These are phyloP conservation scores for Ceratina japonica DNA, from an alignment of 1,140 invertebrate species.

Conservation along the genomic window DNA sequence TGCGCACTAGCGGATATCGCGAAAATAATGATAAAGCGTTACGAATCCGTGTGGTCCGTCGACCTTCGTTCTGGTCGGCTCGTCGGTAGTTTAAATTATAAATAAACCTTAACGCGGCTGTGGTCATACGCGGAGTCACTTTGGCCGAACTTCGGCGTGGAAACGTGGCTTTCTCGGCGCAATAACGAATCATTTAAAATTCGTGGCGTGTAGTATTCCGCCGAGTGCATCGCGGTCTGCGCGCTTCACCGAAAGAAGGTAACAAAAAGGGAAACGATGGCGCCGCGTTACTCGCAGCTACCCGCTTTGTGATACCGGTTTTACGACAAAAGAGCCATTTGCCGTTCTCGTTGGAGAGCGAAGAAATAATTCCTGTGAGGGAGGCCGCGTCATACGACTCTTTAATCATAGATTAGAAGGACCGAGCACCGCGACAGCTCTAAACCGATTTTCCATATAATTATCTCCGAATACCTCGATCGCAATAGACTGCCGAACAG, in stretches of 20 bases:
- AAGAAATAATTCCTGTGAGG: conserved; percentile 51
- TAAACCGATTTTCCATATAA: conserved; percentile 27
- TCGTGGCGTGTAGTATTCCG: not conserved
- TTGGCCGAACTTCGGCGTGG: not conserved
- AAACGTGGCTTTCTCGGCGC: not conserved
- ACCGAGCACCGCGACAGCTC: conserved; percentile 36
- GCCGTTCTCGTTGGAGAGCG: conserved; percentile 7
- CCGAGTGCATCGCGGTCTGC: not conserved
- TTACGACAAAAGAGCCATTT: conserved; percentile 50
- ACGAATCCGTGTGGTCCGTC: no score
- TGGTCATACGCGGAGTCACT: not conserved
- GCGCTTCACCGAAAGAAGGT: not conserved
- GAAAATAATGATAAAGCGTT: no score
- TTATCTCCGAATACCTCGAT: conserved; percentile 59
- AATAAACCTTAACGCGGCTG: not conserved
- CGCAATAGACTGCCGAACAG: no score
- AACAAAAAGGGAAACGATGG: conserved; percentile 22
- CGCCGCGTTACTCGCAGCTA: conserved; percentile 9
- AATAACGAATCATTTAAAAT: conserved; percentile 41
- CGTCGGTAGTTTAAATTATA: no score
- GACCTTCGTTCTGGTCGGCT: no score
- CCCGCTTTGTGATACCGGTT: conserved; percentile 20
- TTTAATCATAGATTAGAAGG: conserved; percentile 60
- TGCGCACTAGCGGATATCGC: no score
- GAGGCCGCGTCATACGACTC: conserved; percentile 6